Percentiles rank a stretch among this genome's conserved stretches.
Evolutionary conservation across 2,888 invertebrate species (phyloP).

Genomic region (Prionchulus punctatus): DNA sequence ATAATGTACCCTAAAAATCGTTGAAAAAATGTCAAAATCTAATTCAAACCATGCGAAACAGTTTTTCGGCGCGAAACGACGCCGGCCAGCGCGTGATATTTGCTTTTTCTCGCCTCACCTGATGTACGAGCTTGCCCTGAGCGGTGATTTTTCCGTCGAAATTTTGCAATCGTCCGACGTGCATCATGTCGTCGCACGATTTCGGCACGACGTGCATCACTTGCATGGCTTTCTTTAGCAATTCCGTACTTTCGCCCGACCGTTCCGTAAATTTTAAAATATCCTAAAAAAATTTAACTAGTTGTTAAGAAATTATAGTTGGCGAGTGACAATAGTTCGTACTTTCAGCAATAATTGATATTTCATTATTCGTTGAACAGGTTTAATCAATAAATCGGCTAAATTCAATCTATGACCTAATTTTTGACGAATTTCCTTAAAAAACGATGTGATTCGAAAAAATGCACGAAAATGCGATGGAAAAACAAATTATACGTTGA

Average conservation of each 20-base stretch:
- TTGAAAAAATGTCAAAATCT: no score
- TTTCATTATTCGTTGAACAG: constrained; percentile 94
- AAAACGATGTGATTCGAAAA: no score
- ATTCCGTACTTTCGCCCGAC: constrained; percentile 60
- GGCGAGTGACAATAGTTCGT: neutral
- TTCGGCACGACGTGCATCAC: constrained; percentile 74
- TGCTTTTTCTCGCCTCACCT: no score
- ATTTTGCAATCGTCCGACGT: constrained; percentile 83
- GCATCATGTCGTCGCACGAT: constrained; percentile 98
- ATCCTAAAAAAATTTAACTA: constrained; percentile 49
- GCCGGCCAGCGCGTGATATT: no score
- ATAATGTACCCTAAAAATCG: constrained; percentile 39
- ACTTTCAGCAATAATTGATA: constrained; percentile 70
- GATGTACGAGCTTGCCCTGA: constrained; percentile 79
- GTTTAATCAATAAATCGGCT: constrained; percentile 87
- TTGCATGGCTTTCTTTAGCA: constrained; percentile 62
- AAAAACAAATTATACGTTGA: neutral
- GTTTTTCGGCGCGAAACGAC: no score
- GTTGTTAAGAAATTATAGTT: no score
- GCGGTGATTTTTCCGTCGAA: constrained; percentile 92
- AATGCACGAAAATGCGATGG: no score
- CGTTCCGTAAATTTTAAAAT: constrained; percentile 74
- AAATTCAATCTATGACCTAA: constrained; percentile 82
- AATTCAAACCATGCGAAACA: no score
- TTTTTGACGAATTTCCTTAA: constrained; percentile 64